A percentile compares a stretch with the other conserved stretches of the same genome.
phyloP scores from a whole-genome alignment of 1,140 invertebrate species.

The Dinothrombium tinctorium region DNA sequence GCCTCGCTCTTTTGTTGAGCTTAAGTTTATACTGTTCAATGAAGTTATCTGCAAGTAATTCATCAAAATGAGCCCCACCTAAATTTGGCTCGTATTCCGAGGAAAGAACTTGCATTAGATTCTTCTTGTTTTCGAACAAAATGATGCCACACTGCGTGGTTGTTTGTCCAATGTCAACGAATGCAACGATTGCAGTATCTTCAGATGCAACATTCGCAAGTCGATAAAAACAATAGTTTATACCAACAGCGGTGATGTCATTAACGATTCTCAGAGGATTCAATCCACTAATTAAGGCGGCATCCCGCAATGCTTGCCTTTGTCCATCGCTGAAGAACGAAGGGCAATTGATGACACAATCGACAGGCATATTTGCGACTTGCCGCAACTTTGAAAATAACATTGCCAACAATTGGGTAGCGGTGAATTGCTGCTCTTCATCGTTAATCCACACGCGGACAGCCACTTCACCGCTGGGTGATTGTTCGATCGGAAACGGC shows the following conservation, averaged over 20 bases:
- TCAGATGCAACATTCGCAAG: slow-evolving; percentile 47
- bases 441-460: slow-evolving; percentile 55
- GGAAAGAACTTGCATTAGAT: slow-evolving; percentile 58
- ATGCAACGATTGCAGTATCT: slow-evolving; percentile 67
- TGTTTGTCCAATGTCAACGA: slow-evolving; percentile 74
- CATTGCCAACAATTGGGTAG: slow-evolving; percentile 89
- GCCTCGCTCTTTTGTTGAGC: slow-evolving; percentile 60
- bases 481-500: slow-evolving; percentile 36
- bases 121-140: slow-evolving; percentile 58
- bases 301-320: slow-evolving; percentile 64
- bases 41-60: slow-evolving; percentile 60
- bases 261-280: slow-evolving; percentile 87
- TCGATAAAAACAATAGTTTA: slow-evolving; percentile 92
- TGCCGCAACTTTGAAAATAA: slow-evolving; percentile 90
- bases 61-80: slow-evolving; percentile 81
- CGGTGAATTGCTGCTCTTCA: slow-evolving; percentile 61
- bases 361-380: slow-evolving; percentile 56
- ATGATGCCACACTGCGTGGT: slow-evolving; percentile 50
- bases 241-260: slow-evolving; percentile 81
- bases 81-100: slow-evolving; percentile 51
- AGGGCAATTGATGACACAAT: slow-evolving; percentile 69
- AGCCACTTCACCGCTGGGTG: slow-evolving; percentile 3
- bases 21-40: slow-evolving; percentile 63
- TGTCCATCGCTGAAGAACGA: slow-evolving; percentile 83
- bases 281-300: slow-evolving; percentile 48